Evolutionary conservation across 2,113 vertebrate species (phyloP).

Genomic region (Rhinolophus ferrumequinum): DNA sequence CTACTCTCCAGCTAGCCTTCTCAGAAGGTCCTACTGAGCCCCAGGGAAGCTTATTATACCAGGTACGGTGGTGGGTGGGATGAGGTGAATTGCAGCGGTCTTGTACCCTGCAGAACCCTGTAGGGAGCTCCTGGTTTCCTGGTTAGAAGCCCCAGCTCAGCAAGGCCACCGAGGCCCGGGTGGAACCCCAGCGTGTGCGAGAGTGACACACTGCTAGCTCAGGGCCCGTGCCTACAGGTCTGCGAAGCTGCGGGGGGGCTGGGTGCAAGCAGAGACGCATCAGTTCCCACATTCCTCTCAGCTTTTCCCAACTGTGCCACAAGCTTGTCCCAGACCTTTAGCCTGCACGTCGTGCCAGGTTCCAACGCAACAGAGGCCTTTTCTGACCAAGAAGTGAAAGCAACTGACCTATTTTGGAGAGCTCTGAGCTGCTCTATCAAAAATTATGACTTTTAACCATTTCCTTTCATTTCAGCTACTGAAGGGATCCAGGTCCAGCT

Average conservation of each 20-base stretch:
- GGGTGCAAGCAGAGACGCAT: background rate
- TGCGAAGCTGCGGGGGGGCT: background rate
- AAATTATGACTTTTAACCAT: background rate
- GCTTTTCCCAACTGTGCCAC: background rate
- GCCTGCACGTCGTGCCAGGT: background rate
- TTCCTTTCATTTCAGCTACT: conserved; percentile 21
- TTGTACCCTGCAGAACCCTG: background rate
- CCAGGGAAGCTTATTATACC: background rate
- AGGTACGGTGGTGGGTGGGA: background rate
- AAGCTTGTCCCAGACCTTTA: conserved; percentile 67
- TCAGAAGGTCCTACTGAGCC: background rate
- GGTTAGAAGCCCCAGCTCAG: background rate
- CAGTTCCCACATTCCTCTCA: background rate
- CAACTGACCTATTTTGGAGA: conserved; percentile 53
- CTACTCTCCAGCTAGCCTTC: background rate
- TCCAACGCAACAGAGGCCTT: conserved; percentile 32
- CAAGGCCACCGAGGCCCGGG: background rate
- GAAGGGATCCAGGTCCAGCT: background rate
- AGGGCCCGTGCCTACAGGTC: background rate
- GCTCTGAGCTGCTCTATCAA: background rate
- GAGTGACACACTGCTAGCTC: rapidly evolving
- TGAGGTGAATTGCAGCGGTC: background rate
- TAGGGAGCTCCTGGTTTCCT: background rate
- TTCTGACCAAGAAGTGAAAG: conserved; percentile 50
- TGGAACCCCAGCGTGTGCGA: background rate